A percentile compares a stretch with the other conserved stretches of the same genome.
Evolutionary conservation across 1,140 invertebrate genomes (phyloP).

Genomic region (Heliconius congener): DNA sequence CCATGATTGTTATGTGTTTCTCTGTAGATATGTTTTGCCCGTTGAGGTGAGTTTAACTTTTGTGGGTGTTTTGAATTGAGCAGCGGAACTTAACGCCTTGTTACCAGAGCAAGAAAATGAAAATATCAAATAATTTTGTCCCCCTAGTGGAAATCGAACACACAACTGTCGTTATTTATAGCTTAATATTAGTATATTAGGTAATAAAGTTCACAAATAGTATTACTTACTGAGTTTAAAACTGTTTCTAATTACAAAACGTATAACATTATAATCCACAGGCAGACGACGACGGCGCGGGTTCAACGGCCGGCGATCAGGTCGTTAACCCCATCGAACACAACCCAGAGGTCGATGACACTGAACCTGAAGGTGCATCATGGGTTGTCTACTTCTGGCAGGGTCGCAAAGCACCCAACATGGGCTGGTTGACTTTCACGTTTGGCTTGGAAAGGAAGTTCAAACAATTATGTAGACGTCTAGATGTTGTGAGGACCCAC

Average conservation of each 20-base stretch:
- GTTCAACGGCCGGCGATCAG: constrained; percentile 15
- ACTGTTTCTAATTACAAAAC: no score
- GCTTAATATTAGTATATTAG: no score
- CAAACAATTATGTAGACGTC: constrained; percentile 95
- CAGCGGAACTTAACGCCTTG: no score
- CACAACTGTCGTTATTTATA: no score
- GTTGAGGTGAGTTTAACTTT: constrained; percentile 74
- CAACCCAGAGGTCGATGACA: constrained; percentile 52
- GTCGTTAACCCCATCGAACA: neutral
- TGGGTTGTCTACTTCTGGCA: constrained; percentile 99
- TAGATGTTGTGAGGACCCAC: constrained; percentile 98
- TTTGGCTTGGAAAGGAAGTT: constrained; percentile 99
- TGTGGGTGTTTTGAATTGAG: no score
- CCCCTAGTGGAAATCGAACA: no score
- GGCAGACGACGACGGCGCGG: constrained; percentile 58
- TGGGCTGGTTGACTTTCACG: constrained; percentile 99
- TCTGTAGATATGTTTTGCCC: constrained; percentile 97
- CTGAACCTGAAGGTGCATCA: constrained; percentile 88
- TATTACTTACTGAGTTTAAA: no score
- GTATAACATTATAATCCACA: constrained; percentile 20
- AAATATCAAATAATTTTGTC: no score
- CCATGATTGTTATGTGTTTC: constrained; percentile 98
- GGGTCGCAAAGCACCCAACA: constrained; percentile 95
- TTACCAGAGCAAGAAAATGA: no score
- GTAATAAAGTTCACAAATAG: no score